Base-by-base conservation (phyloP, 1,140 invertebrate species). In the Bombus picipes region DNA sequence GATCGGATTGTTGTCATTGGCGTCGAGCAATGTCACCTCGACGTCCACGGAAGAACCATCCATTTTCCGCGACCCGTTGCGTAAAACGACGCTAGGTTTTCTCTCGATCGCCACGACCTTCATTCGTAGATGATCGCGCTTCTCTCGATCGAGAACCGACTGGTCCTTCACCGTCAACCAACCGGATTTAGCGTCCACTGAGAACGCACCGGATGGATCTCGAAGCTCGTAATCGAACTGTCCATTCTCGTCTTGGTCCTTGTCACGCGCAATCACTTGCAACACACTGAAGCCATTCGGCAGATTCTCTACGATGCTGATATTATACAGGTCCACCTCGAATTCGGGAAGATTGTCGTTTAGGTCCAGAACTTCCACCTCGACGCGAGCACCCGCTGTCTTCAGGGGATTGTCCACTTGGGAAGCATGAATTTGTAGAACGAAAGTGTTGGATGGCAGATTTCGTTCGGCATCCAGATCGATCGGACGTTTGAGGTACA, bases 231-330 rank as follows among this genome's bases (percentile, higher is more conserved):
- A 98, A 1, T 96, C 96, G 91, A 98, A 98, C 88, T 98, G 97
- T 0, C 97, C 97, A 94, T 98, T 98, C 82, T 98, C 97, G 0
- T 97, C 98, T 95, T 98, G 97, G 92, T 98, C 98, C 47, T 96
- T 96, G 92, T 98, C 98, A 2, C 96, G 95, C 0, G 98, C 98
- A 81, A 97, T 96, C n/a, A 94, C 90, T 92, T 96, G 96, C n/a
- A 96, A 90, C 9, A 96, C 96, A 84, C 96, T 96, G 89, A 97
- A 97, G 85, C 98, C 98, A 89, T 98, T 98, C 0, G 98, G 98
- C 57, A 98, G 95, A 93, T 98, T 98, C 93, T 98, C 98, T 71
- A 98, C 98, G 75, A 98, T 98, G 87, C 98, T 98, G 65, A 98
- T 98, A 88, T 98, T 98, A 92, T 98, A 98, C 87, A 98, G 96